Evolutionary conservation across 2,797 vertebrate genomes (phyloP).

Genomic region (Graptemys geographica): DNA sequence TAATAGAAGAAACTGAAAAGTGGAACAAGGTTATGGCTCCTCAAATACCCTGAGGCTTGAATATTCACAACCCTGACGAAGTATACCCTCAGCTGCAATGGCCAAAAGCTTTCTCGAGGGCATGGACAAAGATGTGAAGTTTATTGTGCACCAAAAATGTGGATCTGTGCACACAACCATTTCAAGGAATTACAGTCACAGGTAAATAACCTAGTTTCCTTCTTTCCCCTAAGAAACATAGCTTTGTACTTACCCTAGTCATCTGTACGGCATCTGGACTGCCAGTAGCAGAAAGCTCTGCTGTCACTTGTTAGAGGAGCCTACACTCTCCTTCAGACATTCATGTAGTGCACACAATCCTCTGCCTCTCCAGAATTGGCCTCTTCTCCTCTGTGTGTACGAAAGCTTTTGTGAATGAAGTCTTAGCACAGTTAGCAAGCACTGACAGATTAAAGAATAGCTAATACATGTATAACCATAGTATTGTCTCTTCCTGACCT

Average conservation of each 20-base stretch:
- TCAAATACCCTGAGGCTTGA: accelerated
- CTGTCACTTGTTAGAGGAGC: neutral
- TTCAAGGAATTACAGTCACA: neutral
- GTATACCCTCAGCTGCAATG: neutral
- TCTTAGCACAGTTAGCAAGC: neutral
- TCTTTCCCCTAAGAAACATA: neutral
- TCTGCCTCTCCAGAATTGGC: neutral
- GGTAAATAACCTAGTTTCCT: accelerated
- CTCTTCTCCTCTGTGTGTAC: neutral
- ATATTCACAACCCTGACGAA: neutral
- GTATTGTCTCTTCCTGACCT: neutral
- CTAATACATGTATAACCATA: too few species aligned
- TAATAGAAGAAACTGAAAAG: neutral
- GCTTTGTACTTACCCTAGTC: neutral
- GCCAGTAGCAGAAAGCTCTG: neutral
- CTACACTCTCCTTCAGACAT: neutral
- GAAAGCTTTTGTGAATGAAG: neutral
- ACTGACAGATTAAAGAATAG: neutral
- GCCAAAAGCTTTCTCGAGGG: neutral
- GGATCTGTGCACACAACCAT: neutral
- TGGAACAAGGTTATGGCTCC: accelerated
- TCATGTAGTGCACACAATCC: neutral
- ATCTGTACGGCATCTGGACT: neutral
- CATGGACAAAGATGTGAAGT: neutral
- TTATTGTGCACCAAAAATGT: neutral